Evolutionary conservation across 23 tunicate species (phyloP).

Genomic region (Halocynthia roretzi): DNA sequence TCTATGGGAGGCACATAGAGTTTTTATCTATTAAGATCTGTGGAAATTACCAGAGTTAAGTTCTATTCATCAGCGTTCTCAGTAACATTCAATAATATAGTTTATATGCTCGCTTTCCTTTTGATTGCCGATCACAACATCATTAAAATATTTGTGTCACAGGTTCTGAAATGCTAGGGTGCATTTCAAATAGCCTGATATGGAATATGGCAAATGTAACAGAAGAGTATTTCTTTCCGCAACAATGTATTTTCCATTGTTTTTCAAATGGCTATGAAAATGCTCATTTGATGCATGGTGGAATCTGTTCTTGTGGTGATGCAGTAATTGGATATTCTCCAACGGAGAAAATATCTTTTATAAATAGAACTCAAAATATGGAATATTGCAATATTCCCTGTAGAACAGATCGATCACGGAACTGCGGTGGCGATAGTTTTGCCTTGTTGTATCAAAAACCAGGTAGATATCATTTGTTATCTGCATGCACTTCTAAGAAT

Average conservation of each 20-base stretch:
- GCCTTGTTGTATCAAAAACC: slow-evolving; percentile 8
- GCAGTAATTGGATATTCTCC: not conserved
- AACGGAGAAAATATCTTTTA: not conserved
- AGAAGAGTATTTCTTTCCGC: not conserved
- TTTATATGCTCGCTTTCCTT: too few relatives aligned
- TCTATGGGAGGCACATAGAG: too few relatives aligned
- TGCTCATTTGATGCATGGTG: not conserved
- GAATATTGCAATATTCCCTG: slow-evolving; percentile 2
- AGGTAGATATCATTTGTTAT: not conserved
- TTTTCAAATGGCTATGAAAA: slow-evolving; percentile 3
- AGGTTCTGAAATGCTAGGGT: too few relatives aligned
- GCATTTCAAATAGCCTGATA: too few relatives aligned
- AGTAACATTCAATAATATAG: too few relatives aligned
- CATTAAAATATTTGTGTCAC: too few relatives aligned
- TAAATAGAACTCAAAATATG: not conserved
- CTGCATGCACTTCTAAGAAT: not conserved
- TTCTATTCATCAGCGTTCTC: too few relatives aligned
- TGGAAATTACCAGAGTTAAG: too few relatives aligned
- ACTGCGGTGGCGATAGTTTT: slow-evolving; percentile 1
- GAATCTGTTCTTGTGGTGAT: slow-evolving; percentile 6
- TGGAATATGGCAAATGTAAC: too few relatives aligned
- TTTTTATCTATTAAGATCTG: too few relatives aligned
- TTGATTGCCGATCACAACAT: too few relatives aligned
- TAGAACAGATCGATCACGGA: not conserved
- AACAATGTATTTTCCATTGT: not conserved